Percentiles rank a stretch among this genome's conserved stretches.
phyloP scores from a whole-genome alignment of 2,113 vertebrate species.

The Anolis sagrei region DNA sequence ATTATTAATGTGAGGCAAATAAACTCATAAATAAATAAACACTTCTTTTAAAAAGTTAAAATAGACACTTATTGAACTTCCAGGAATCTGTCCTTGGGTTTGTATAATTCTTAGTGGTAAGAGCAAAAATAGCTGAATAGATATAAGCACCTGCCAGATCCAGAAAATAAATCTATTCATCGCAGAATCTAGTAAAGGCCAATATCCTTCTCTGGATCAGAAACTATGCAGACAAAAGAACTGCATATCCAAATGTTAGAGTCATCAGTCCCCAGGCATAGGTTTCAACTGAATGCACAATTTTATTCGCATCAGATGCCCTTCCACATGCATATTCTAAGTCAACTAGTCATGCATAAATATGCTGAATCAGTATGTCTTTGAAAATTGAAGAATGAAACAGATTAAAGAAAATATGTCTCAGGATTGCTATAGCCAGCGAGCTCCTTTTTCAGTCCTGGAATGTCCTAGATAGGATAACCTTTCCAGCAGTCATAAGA shows the following conservation, averaged over 20 bases:
- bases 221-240: not conserved
- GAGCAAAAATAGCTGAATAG: not conserved
- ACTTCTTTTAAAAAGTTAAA: not conserved
- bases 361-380: not conserved
- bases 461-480: not conserved
- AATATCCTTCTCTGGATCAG: not conserved
- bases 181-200: not conserved
- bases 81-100: not conserved
- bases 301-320: not conserved
- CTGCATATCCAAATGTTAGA: not conserved
- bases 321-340: not conserved
- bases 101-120: not conserved
- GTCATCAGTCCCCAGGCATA: not conserved
- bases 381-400: not conserved
- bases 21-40: not conserved
- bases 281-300: not conserved
- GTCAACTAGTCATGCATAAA: not conserved
- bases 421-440: not conserved
- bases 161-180: not conserved
- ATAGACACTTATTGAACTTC: not conserved
- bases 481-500: not conserved
- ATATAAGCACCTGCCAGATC: not conserved
- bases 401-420: not conserved
- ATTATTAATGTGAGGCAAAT: not conserved
- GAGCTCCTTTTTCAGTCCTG: not conserved